A percentile compares a stretch with the other conserved stretches of the same genome.
Evolutionary conservation across 2,113 vertebrate genomes (phyloP).

Genomic region (Eulacestoma nigropectus): DNA sequence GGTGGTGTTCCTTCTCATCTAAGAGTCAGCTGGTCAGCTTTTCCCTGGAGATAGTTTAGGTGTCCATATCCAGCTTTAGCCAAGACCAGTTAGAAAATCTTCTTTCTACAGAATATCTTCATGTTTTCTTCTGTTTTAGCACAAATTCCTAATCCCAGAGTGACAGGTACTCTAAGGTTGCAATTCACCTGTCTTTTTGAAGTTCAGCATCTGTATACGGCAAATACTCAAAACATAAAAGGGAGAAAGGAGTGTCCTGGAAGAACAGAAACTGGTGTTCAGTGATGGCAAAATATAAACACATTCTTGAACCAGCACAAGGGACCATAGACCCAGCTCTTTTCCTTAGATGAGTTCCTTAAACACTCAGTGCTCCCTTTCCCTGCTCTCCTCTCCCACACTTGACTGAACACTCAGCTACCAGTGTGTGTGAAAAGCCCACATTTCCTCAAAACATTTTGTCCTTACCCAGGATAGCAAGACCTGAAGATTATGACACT

Average conservation of each 20-base stretch:
- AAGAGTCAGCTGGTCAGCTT: background rate
- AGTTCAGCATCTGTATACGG: background rate
- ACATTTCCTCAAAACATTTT: background rate
- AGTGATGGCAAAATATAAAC: background rate
- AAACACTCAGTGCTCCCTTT: background rate
- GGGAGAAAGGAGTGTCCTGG: background rate
- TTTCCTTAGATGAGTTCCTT: background rate
- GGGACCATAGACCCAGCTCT: background rate
- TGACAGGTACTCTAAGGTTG: background rate
- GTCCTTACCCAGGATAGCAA: background rate
- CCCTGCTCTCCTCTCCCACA: background rate
- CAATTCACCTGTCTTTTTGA: background rate
- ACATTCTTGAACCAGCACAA: fast-evolving
- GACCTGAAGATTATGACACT: background rate
- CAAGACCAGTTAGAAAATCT: background rate
- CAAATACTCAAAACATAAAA: background rate
- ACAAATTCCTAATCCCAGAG: background rate
- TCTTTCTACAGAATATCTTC: background rate
- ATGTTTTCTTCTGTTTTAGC: background rate
- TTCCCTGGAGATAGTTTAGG: background rate
- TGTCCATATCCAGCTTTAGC: background rate
- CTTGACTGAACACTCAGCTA: background rate
- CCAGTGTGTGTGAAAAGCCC: background rate
- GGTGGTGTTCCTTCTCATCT: background rate
- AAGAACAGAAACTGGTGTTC: background rate